Conservation (phyloP, 2,113 vertebrate genomes). For the Chionomys nivalis region DNA sequence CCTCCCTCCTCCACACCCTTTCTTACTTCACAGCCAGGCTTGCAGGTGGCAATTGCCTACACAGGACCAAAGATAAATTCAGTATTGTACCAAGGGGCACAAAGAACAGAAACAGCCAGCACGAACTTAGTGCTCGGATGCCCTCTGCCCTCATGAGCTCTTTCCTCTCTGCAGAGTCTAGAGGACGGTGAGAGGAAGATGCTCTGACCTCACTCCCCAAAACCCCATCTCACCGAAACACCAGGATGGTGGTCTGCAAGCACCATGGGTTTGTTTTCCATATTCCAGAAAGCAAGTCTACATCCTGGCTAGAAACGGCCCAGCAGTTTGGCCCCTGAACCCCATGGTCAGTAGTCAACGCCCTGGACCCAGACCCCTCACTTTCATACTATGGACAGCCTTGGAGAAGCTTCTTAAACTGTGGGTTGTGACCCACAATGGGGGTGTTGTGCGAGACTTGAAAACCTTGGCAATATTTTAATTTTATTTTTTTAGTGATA, state of each 20-base stretch:
- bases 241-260: background rate
- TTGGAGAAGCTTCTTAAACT: background rate
- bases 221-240: background rate
- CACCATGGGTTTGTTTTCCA: no score
- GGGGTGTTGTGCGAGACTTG: no score
- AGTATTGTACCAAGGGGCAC: background rate
- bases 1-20: background rate
- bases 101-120: background rate
- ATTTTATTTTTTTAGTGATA: background rate
- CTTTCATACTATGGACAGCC: fast-evolving
- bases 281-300: no score
- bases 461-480: background rate
- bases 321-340: fast-evolving
- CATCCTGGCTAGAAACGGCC: no score
- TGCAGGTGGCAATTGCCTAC: fast-evolving
- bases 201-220: background rate
- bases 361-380: background rate
- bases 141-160: no score
- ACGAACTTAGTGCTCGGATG: fast-evolving
- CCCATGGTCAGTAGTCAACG: background rate
- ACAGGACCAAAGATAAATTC: background rate
- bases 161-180: no score
- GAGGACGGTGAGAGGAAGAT: background rate
- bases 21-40: background rate
- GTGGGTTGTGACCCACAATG: background rate